These are phyloP conservation scores for Hirtodrosophila histrioides DNA, from an alignment of 2,888 invertebrate genomes.

Conservation along the genomic window DNA sequence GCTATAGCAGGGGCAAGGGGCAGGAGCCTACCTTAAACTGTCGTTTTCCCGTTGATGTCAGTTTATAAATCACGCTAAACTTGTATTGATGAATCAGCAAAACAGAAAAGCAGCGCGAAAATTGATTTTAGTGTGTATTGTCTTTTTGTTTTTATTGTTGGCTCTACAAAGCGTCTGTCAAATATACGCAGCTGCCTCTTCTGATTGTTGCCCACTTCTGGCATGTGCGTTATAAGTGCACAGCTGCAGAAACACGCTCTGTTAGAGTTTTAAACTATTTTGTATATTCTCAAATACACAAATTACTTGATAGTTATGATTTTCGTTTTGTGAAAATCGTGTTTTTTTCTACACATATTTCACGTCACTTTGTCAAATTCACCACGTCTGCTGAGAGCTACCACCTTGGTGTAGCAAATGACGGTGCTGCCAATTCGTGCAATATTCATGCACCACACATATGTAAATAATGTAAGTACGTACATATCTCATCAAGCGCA, in stretches of 20 bases:
- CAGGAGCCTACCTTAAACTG: conserved; percentile 59
- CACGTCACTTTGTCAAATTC: conserved; percentile 76
- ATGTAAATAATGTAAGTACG: background rate
- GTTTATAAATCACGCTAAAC: conserved; percentile 32
- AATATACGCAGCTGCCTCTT: conserved; percentile 56
- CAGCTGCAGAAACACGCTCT: background rate
- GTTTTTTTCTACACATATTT: conserved; percentile 74
- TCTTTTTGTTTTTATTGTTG: conserved; percentile 40
- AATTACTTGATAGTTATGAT: conserved; percentile 19
- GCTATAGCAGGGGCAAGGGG: conserved; percentile 1
- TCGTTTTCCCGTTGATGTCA: conserved; percentile 29
- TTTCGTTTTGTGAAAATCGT: conserved; percentile 62
- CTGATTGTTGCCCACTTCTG: conserved; percentile 16
- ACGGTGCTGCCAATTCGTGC: conserved; percentile 53
- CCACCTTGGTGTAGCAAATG: conserved; percentile 47
- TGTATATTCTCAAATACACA: conserved; percentile 5
- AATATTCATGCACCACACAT: conserved; percentile 9
- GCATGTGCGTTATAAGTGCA: conserved; percentile 9
- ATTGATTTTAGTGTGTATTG: conserved; percentile 65
- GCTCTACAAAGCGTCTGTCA: conserved; percentile 41
- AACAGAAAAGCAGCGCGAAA: conserved; percentile 56
- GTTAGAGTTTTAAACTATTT: conserved; percentile 2
- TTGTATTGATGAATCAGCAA: conserved; percentile 28
- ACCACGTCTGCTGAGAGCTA: conserved; percentile 63
- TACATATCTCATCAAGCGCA: conserved; percentile 12